These are phyloP conservation scores for Lepas anatifera DNA, from an alignment of 2,888 invertebrate species.

Conservation along the genomic window DNA sequence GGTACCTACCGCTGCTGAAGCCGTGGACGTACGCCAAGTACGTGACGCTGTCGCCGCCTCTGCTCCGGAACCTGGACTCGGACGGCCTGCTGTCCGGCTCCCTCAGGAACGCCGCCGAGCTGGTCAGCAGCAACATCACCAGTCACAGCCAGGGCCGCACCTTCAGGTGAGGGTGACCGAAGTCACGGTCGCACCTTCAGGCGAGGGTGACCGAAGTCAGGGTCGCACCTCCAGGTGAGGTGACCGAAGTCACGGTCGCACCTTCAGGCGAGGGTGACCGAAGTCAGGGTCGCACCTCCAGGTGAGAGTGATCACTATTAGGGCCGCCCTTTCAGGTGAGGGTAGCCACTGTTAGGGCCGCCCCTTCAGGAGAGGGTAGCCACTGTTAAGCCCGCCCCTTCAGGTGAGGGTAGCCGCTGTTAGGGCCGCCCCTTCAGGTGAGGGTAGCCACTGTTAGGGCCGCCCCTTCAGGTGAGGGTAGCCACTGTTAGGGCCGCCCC, in stretches of 20 bases:
- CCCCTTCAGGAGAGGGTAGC: no score
- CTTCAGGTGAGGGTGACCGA: background rate
- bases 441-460: no score
- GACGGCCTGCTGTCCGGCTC: conserved; percentile 54
- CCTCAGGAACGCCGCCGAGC: conserved; percentile 44
- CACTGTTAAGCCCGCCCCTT: no score
- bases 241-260: background rate
- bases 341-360: no score
- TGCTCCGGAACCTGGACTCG: conserved; percentile 63
- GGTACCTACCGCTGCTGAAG: conserved; percentile 35
- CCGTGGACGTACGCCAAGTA: conserved; percentile 53
- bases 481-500: no score
- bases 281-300: no score
- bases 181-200: background rate
- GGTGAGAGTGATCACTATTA: no score
- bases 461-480: no score
- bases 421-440: no score
- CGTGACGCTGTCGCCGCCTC: conserved; percentile 68
- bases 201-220: background rate
- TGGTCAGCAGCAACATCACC: conserved; percentile 43
- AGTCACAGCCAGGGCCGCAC: background rate
- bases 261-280: background rate
- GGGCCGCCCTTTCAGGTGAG: no score
- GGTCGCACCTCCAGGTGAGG: background rate
- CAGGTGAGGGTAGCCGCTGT: no score